phyloP scores from a whole-genome alignment of 2,797 vertebrate species.

The Oophaga sylvatica region DNA sequence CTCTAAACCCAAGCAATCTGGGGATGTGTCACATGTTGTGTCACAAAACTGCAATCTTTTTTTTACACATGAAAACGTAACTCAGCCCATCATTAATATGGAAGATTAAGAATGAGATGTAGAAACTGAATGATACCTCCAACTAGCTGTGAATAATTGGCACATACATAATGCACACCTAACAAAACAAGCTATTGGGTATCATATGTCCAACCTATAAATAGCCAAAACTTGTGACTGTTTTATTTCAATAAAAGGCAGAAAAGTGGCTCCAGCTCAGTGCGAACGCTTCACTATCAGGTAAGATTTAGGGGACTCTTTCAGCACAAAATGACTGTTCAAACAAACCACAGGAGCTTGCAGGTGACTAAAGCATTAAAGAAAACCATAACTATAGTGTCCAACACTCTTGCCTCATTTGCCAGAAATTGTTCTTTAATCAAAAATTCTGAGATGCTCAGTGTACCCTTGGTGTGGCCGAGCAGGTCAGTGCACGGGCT shows the following conservation, averaged over 20 bases:
- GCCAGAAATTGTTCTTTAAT: too few relatives aligned
- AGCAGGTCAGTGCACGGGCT: too few relatives aligned
- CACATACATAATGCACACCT: background rate
- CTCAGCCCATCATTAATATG: background rate
- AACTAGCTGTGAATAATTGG: constrained; percentile 19
- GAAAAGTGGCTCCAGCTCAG: background rate
- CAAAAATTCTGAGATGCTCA: too few relatives aligned
- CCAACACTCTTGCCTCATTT: too few relatives aligned
- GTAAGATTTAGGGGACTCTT: background rate
- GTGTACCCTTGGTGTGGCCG: too few relatives aligned
- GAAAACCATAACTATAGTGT: too few relatives aligned
- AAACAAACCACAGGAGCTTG: too few relatives aligned
- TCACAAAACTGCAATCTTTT: constrained; percentile 25
- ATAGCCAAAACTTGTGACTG: constrained; percentile 12
- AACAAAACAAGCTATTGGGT: background rate
- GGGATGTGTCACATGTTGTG: constrained; percentile 7
- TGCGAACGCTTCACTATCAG: background rate
- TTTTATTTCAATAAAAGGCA: background rate
- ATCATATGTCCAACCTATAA: constrained; percentile 1
- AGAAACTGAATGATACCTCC: background rate
- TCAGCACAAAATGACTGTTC: too few relatives aligned
- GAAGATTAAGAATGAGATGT: background rate
- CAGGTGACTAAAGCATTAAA: too few relatives aligned
- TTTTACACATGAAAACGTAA: constrained; percentile 6
- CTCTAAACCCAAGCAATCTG: constrained; percentile 8